phyloP scores from a whole-genome alignment of 2,888 invertebrate species.

The Drosophila niveifrons region DNA sequence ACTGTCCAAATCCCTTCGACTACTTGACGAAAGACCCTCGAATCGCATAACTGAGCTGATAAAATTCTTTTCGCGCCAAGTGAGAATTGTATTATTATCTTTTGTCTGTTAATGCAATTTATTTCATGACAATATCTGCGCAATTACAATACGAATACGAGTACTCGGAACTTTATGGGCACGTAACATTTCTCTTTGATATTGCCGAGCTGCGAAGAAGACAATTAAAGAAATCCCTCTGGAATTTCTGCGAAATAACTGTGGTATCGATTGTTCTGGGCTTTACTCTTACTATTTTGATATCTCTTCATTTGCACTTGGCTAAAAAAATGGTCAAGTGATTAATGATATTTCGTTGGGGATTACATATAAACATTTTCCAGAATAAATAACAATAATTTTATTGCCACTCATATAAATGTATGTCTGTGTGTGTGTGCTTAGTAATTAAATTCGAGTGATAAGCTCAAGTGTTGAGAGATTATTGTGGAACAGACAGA shows the following conservation, averaged over 20 bases:
- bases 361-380: background rate
- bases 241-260: constrained; percentile 10
- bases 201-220: background rate
- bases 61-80: constrained; percentile 51
- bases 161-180: constrained; percentile 19
- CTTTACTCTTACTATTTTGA: background rate
- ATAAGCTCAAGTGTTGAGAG: constrained; percentile 15
- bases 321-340: background rate
- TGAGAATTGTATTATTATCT: constrained; percentile 53
- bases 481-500: background rate
- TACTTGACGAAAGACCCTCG: constrained; percentile 39
- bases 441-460: constrained; percentile 1
- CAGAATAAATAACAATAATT: background rate
- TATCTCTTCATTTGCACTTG: background rate
- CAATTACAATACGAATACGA: constrained; percentile 22
- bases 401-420: constrained; percentile 14
- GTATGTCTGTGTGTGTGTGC: background rate
- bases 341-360: background rate
- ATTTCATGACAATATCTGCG: constrained; percentile 34
- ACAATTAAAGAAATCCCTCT: background rate
- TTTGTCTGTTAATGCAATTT: constrained; percentile 40
- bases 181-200: constrained; percentile 1
- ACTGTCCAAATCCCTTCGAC: constrained; percentile 30
- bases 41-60: constrained; percentile 56
- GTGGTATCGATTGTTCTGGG: background rate